Base-by-base conservation (phyloP, 2,888 invertebrate species). In the Colostygia pectinataria region DNA sequence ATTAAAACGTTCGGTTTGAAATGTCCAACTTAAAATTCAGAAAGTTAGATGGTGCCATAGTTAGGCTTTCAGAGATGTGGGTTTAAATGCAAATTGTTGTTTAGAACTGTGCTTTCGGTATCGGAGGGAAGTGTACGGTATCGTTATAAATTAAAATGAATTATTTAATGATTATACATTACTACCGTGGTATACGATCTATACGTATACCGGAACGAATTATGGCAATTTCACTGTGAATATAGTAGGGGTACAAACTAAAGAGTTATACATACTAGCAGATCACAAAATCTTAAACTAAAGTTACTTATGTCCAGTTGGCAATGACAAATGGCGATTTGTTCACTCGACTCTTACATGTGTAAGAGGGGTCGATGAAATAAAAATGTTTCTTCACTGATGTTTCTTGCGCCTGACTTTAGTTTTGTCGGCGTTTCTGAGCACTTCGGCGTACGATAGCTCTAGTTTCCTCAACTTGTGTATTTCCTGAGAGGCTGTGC, bases 401-500 rank as follows among this genome's bases (percentile, higher is more conserved):
- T 91, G 91, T 68, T 89, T 90, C 69, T 89, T 90, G 65, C 91
- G 91, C 77, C 91, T 76, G 28, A 75, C 69, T 68, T 90, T 91
- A 42, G 83, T 83, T 79, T 92, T 92, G 68, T 93, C 93, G 55
- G 93, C 93, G 74, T 94, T 93, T 58, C 95, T 91, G 55, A 97
- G 85, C 12, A 94, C 97, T 79, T 97, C 96, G 4, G 97, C 97
- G 77, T 97, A 97, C 8, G 96, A 95, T 71, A 95, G 91, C 69
- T 97, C 96, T 40, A 97, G 90, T 70, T 94, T 93, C 74, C 95
- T 94, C 50, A 97, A 85, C 72, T 95, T 95, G 74, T 96, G 94
- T 59, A 97, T 93, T 66, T 96, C 96, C 70, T 96, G 95, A 7
- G 96, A 95, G 4, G 96, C 96, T 5, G 94, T 92, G 78, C 95